Conservation (phyloP, 2,888 invertebrate species). For the Muschampia plurimacula region DNA sequence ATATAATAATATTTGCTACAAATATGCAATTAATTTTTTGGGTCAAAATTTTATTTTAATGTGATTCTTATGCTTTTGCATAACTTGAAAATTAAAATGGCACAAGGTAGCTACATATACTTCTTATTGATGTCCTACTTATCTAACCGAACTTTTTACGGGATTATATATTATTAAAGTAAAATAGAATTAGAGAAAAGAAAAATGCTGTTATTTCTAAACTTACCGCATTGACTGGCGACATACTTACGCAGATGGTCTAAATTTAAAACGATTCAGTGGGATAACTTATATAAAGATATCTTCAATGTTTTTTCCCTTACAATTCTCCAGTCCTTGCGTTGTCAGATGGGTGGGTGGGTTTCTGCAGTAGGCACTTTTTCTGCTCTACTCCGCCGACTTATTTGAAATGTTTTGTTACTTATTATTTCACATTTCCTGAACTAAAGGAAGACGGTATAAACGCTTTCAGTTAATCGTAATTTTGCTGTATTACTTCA, state of each 20-base stretch:
- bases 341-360: constrained; percentile 65
- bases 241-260: constrained; percentile 28
- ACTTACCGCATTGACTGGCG: background rate
- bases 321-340: constrained; percentile 64
- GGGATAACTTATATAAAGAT: constrained; percentile 40
- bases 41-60: too few relatives aligned
- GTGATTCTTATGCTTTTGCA: too few relatives aligned
- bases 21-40: too few relatives aligned
- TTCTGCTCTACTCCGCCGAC: constrained; percentile 55
- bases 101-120: too few relatives aligned
- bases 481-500: background rate
- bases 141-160: too few relatives aligned
- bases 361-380: constrained; percentile 68
- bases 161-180: too few relatives aligned
- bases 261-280: constrained; percentile 33
- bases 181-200: too few relatives aligned
- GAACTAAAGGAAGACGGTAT: constrained; percentile 13
- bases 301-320: constrained; percentile 57
- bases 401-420: constrained; percentile 52
- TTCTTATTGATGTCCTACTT: too few relatives aligned
- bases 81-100: too few relatives aligned
- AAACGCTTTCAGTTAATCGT: constrained; percentile 19
- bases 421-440: constrained; percentile 29
- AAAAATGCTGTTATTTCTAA: background rate
- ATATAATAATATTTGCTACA: too few relatives aligned